Base-by-base conservation (phyloP, 2,113 vertebrate genomes). In the Anolis carolinensis region DNA sequence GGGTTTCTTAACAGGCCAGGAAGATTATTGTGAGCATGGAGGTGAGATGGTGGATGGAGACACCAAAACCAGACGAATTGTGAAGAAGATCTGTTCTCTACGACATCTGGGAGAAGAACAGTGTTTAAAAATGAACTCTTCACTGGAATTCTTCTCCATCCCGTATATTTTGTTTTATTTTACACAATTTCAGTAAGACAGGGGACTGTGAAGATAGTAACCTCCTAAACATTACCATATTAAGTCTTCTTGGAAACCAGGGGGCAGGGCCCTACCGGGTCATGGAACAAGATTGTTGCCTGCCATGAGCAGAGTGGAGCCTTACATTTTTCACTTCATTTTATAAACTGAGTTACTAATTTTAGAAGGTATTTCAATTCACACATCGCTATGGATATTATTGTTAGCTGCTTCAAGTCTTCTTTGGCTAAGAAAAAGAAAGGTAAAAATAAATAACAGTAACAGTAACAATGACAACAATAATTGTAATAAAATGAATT, bases 161-260 rank as follows among this genome's bases (percentile, higher is more conserved):
- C 93, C 91, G 91, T 95, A 95, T 95, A 93, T 95, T 96, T 93
- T 90, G 36, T 75, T 84, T 84, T 65, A 84, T 93, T 93, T 95
- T 94, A 91, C 92, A 93, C 93, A 93, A 93, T 92, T 94, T 92
- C 92, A 87, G 95, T 91, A 92, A 92, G 93, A 95, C 95, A 88
- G 65, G 93, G 55, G 94, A 93, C 79, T 95, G 94, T 95, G 95
- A 96, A 96, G 93, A 94, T 93, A 95, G 93, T 92, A 93, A 95
- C 93, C 93, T 95, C 93, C 94, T 96, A 97, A 97, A 97, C 97
- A 97, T 97, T 97, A 95, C 97, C 97, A 97, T 97, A 97, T 97
- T 97, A 97, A 97, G 97, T 87, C 96, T 96, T 97, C 95, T 96
- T 92, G 92, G 93, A 96, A 96, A 95, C 89, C 93, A 93, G 89